Base-by-base conservation (phyloP, 2,113 vertebrate species). In the Cygnus atratus region DNA sequence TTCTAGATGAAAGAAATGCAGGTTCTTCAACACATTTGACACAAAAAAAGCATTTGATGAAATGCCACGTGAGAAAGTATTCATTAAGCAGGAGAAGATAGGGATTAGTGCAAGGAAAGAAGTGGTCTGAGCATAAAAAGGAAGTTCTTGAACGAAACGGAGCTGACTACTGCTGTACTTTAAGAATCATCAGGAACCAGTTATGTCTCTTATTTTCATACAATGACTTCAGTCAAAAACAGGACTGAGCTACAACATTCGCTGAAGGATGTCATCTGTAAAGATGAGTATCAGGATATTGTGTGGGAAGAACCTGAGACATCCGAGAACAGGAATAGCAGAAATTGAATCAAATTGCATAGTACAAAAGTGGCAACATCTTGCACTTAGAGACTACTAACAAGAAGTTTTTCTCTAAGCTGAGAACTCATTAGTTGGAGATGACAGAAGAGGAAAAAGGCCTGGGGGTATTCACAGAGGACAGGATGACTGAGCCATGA, bases 391-490 rank as follows among this genome's bases (percentile, higher is more conserved):
- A 76, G 44, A 58, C 31, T 48, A 73, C 44, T 59, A 91, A 80
- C 28, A 66, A 88, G 66, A 89, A 92, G 44, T 21, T 73, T 75
- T 91, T 86, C 67, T 70, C 44, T 48, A 67, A 90, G 50, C 58
- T 80, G 62, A 85, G 78, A 95, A 85, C 67, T 82, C 77, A 73
- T 87, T 94, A 95, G 81, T 88, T 76, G 78, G 84, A 61, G 84
- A 85, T 62, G 84, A 94, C 67, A 91, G 75, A 90, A 80, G 46
- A 26, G 63, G 33, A 80, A 91, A 58, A 90, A 91, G 44, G 58
- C 63, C 91, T 83, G 67, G 31, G 63, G 66, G 35, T 76, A 62
- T 70, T 94, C 58, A 68, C 10, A n/a, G 81, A 87, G 80, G 66
- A 84, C 44, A 82, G 43, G 57, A 79, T 87, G 89, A 73, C 71